Evolutionary conservation across 2,888 invertebrate genomes (phyloP).

Genomic region (Mellilla xanthometata): DNA sequence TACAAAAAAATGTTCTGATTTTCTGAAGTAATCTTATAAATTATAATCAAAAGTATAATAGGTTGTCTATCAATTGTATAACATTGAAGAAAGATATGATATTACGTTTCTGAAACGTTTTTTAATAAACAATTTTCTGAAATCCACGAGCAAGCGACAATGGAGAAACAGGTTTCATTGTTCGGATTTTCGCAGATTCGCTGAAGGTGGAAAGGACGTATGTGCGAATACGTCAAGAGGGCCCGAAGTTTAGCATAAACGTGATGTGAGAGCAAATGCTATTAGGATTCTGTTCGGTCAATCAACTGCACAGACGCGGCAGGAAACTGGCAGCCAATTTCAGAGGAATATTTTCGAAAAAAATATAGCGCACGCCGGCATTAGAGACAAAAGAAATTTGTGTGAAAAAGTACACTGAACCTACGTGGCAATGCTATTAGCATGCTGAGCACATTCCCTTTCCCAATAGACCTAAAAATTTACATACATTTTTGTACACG

Average conservation of each 20-base stretch:
- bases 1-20: too few species aligned
- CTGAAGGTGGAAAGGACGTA: constrained; percentile 18
- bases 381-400: too few species aligned
- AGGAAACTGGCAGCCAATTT: constrained; percentile 3
- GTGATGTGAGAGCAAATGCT: constrained; percentile 27
- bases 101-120: too few species aligned
- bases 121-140: not conserved
- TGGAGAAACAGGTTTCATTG: constrained; percentile 12
- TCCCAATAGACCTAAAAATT: too few species aligned
- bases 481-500: too few species aligned
- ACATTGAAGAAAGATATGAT: too few species aligned
- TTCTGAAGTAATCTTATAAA: too few species aligned
- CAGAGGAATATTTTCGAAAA: not conserved
- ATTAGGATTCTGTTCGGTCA: constrained; percentile 25
- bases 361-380: not conserved
- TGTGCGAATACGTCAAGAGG: constrained; percentile 30
- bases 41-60: too few species aligned
- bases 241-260: constrained; percentile 30
- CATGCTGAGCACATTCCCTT: too few species aligned
- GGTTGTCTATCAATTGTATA: too few species aligned
- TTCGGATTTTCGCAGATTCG: constrained; percentile 14
- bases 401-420: too few species aligned
- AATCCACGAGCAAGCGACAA: constrained; percentile 1
- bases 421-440: too few species aligned
- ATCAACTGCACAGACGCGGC: constrained; percentile 11